Base-by-base conservation (phyloP, 2,888 invertebrate species). In the Tetanocera ferruginea region DNA sequence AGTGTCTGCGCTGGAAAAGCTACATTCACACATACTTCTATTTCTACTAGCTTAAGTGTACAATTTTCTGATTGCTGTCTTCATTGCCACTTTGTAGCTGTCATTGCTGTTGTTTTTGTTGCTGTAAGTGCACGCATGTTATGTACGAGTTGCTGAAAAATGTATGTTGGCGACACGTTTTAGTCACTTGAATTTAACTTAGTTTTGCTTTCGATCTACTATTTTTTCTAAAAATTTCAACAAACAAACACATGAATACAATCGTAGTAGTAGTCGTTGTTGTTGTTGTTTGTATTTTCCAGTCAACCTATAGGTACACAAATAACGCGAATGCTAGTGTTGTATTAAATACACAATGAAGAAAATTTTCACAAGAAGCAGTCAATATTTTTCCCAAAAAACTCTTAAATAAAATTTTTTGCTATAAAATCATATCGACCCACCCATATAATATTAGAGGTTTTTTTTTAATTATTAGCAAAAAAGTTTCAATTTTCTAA, bases 1-100 rank as follows among this genome's bases (percentile, higher is more conserved):
- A 51, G 60, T 76, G 71, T 52, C 43, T 73, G 60, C 73, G 67
- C 43, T 60, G 73, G 49, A 73, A 77, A 77, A 77, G 43, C 57
- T 43, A 74, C 60, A 57, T 77, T 74, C 31, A 74, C 67, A 77
- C 57, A 60, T 31, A 55, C 25, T 19, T 66, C 14, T 52, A 25
- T 8, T 60, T 25, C 14, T 49, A 19, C n/a, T 23, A 23, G 19
- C 19, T 67, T 5, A 23, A 28, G 43, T 25, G 14, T 62, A 62
- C 25, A 28, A 62, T 62, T 67, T 43, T 43, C 37, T 43, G 67
- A 57, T 72, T 72, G 49, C 57, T 34, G 72, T 72, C 72, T 72
- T 72, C 60, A 72, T 74, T 74, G 74, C 31, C 74, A 51, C 28
- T 25, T 72, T 55, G 25, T 52, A 14, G 71, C 8, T 52, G 31